These are phyloP conservation scores for Ramazzottius varieornatus DNA, from an alignment of 2,888 invertebrate genomes.

Conservation along the genomic window DNA sequence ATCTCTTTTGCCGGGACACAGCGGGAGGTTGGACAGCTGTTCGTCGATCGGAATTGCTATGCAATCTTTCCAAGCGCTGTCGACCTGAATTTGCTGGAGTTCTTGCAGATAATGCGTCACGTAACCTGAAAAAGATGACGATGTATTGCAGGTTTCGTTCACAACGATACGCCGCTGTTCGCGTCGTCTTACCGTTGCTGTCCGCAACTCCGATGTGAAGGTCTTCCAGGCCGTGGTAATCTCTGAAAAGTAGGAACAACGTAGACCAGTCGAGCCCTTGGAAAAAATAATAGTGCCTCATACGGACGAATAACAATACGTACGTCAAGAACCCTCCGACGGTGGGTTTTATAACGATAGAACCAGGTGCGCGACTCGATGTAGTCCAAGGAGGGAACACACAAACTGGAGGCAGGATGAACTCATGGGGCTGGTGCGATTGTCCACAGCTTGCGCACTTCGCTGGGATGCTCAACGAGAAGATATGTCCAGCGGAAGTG, in stretches of 20 bases:
- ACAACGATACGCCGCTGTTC: too few relatives aligned
- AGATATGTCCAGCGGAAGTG: background rate
- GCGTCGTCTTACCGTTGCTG: background rate
- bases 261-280: background rate
- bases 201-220: background rate
- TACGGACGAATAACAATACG: too few relatives aligned
- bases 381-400: background rate
- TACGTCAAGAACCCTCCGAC: background rate
- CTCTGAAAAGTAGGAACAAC: background rate
- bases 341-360: background rate
- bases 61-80: too few relatives aligned
- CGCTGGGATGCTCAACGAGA: background rate
- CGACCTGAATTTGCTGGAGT: too few relatives aligned
- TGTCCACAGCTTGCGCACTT: background rate
- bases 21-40: too few relatives aligned
- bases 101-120: too few relatives aligned
- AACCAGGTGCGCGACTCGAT: background rate
- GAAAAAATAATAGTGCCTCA: too few relatives aligned
- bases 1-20: too few relatives aligned
- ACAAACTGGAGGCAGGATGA: background rate
- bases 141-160: too few relatives aligned
- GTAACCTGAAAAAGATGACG: too few relatives aligned
- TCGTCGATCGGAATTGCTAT: too few relatives aligned
- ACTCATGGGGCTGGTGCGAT: background rate
- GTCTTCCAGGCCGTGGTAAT: background rate